phyloP scores from a whole-genome alignment of 2,113 vertebrate species.

The Lipotes vexillifer region DNA sequence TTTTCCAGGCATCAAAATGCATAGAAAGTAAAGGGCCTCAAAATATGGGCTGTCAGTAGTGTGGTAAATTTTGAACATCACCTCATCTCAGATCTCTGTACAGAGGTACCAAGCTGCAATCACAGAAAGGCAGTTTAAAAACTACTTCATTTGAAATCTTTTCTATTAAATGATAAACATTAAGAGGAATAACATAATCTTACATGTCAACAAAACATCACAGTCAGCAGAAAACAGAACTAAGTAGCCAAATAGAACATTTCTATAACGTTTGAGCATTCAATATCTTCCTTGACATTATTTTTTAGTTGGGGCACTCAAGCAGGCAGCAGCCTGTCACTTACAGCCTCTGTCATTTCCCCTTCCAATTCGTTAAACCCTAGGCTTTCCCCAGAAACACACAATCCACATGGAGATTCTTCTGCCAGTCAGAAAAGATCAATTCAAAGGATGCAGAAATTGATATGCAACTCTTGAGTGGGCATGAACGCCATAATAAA shows the following conservation, averaged over 20 bases:
- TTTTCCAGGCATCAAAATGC: not conserved
- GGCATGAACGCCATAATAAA: constrained; percentile 10
- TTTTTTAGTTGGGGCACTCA: constrained; percentile 6
- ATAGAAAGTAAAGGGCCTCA: not conserved
- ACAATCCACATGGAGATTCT: not conserved
- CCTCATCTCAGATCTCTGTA: not conserved
- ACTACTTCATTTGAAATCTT: constrained; percentile 5
- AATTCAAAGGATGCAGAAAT: not conserved
- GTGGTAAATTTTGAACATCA: constrained; percentile 4
- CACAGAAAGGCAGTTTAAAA: constrained; percentile 22
- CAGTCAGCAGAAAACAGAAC: constrained; percentile 5
- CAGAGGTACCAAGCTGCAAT: not conserved
- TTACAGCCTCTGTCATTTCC: constrained; percentile 9
- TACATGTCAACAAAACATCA: constrained; percentile 12
- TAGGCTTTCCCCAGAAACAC: constrained; percentile 29
- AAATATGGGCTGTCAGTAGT: not conserved
- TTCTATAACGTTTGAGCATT: not conserved
- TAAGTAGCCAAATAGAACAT: not conserved
- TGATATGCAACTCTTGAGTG: not conserved
- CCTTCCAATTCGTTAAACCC: constrained; percentile 51
- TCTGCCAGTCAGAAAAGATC: constrained; percentile 16
- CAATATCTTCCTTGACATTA: not conserved
- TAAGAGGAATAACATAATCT: constrained; percentile 4
- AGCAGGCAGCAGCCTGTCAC: constrained; percentile 14
- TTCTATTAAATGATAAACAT: constrained; percentile 34